Evolutionary conservation across 2,888 invertebrate species (phyloP).

Genomic region (Polydrusus pterygomalis): DNA sequence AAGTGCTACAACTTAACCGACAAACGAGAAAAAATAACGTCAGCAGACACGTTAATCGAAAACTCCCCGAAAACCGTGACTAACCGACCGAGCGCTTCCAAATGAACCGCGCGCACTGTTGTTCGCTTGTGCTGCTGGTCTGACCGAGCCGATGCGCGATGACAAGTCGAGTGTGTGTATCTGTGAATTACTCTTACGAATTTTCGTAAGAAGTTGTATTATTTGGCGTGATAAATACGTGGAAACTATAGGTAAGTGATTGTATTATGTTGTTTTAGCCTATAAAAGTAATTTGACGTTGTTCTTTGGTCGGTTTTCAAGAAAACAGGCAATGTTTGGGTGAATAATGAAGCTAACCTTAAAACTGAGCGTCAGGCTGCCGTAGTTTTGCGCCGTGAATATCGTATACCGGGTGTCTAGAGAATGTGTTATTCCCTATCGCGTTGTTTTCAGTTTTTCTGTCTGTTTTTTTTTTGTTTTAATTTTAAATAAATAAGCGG

Average conservation of each 20-base stretch:
- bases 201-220: neutral
- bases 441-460: too few relatives aligned
- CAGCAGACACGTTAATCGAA: neutral
- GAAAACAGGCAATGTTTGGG: neutral
- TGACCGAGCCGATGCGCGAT: conserved; percentile 62
- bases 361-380: conserved; percentile 48
- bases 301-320: neutral
- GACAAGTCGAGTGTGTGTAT: conserved; percentile 64
- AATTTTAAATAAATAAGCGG: too few relatives aligned
- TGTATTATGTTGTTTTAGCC: neutral
- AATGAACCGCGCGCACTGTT: conserved; percentile 5
- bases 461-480: too few relatives aligned
- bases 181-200: conserved; percentile 17
- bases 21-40: neutral
- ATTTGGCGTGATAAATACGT: neutral
- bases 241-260: conserved; percentile 13
- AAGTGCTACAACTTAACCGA: too few relatives aligned
- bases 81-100: too few relatives aligned
- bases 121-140: conserved; percentile 45
- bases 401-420: neutral
- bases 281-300: neutral
- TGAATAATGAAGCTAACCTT: conserved; percentile 34
- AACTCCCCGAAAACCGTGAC: neutral
- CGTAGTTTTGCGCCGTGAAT: conserved; percentile 29
- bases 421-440: neutral